Evolutionary conservation across 2,113 vertebrate genomes (phyloP).

Genomic region (Poeciliopsis turrubarensis): DNA sequence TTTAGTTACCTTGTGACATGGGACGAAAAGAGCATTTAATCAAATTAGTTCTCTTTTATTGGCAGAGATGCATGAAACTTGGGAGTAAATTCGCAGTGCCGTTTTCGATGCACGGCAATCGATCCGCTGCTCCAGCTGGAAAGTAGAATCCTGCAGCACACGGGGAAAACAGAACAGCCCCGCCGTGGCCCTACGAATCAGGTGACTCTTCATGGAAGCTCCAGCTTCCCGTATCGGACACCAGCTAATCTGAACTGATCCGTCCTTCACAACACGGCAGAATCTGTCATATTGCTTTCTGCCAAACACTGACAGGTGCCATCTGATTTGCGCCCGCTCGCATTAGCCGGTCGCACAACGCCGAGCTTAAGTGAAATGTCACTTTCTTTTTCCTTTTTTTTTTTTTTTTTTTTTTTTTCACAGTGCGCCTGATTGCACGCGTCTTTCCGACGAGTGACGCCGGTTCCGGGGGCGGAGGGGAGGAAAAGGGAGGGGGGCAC

Average conservation of each 20-base stretch:
- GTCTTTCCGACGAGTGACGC: slow-evolving; percentile 39
- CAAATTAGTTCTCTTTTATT: slow-evolving; percentile 7
- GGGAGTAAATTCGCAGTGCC: no score
- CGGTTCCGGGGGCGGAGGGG: neutral
- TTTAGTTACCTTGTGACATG: slow-evolving; percentile 1
- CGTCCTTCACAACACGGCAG: slow-evolving; percentile 35
- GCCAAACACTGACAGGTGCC: slow-evolving; percentile 34
- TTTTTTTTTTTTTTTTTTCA: neutral
- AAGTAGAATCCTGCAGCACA: neutral
- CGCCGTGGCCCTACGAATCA: neutral
- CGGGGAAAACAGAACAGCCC: slow-evolving; percentile 10
- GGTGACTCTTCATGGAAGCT: slow-evolving; percentile 1
- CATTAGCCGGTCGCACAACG: slow-evolving; percentile 15
- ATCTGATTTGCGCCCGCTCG: slow-evolving; percentile 25
- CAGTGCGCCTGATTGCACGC: slow-evolving; percentile 47
- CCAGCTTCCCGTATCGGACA: slow-evolving; percentile 22
- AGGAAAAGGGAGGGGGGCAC: neutral
- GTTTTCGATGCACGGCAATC: no score
- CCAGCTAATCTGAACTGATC: slow-evolving; percentile 50
- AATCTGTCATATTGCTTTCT: slow-evolving; percentile 46
- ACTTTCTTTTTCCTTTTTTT: slow-evolving; percentile 15
- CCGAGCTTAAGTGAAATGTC: slow-evolving; percentile 68
- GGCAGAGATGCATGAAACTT: slow-evolving; percentile 2
- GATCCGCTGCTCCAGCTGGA: neutral
- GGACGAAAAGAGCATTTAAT: slow-evolving; percentile 35